Evolutionary conservation across 1,140 invertebrate species (phyloP), one percentile per base, ranked within the genome.

Genomic region (Ephestia elutella): DNA sequence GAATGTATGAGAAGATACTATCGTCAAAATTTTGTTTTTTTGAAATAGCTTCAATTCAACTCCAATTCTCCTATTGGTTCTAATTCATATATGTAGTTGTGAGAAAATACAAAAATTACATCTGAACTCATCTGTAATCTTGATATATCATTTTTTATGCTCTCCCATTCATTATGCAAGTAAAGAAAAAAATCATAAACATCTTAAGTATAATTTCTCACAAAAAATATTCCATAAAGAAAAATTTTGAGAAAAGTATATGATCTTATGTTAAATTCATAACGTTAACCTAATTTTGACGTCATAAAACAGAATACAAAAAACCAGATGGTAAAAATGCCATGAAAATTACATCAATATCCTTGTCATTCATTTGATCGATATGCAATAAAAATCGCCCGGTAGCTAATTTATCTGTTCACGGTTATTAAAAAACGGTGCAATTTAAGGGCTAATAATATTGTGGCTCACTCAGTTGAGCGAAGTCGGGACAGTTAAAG

Each of bases 371-470:
- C 38, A 44, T 44, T 4, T 44, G 38, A 44, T 44, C 38, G 38
- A 44, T 44, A 15, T 17, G 38, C 38, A 44, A 44, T 44, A 44
- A 44, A 44, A 44, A 44, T 44, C 38, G 56, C 57, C 69, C 66
- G 60, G 53, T 64, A 67, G 63, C 67, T 73, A 75, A 80, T 80
- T 76, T 75, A 66, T 63, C 62, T 69, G 65, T 77, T 71, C 67
- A 68, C 74, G 74, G 60, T 75, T 67, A 75, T 81, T 75, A 75
- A 50, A 54, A 64, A 65, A 65, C 59, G 66, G 68, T 68, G 60
- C 63, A 66, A 72, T 68, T 69, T 73, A 58, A 75, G 76, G 72
- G 73, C 78, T 68, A 71, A 68, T 78, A 83, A 78, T 75, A 71
- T 67, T 66, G 66, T 68, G 66, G 60, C 65, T 68, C n/a, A n/a